Base-by-base conservation (phyloP, 2,888 invertebrate genomes). In the Eubasilissa splendida region DNA sequence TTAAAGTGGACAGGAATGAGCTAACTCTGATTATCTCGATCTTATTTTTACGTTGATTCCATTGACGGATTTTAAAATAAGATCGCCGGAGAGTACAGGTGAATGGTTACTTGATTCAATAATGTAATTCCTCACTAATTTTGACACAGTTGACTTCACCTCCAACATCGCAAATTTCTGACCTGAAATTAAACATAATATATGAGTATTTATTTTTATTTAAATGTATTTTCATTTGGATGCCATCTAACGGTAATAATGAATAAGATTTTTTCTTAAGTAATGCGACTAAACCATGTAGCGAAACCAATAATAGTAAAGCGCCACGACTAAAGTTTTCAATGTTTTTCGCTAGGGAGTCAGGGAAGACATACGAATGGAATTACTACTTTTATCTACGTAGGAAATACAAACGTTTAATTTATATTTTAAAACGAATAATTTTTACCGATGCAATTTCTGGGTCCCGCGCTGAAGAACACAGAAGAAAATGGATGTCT, bases 101-200 rank as follows among this genome's bases (percentile, higher is more conserved):
- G 77, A 68, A 54, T 83, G 74, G 4, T 75, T 59, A 8, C 75
- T 54, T 0, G 84, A 70, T 33, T 75, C 50, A 7, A 84, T 53
- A 74, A 80, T 68, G 54, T 75, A 85, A 14, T 80, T 77, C n/a
- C 83, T 79, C 33, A 85, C 12, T 22, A 85, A 63, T 53, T 85
- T 83, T 2, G 84, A 84, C 9, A 85, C 60, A 7, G 76, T 81
- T 0, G 80, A 78, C 76, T 85, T 85, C 79, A 85, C 79, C 80
- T 85, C 84, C n/a, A 85, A 53, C 83, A 84, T 84, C 3, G 85
- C 84, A 60, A 85, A 85, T 66, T 84, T 84, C 83, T 85, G 85
- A 58, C 85, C 85, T 85, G 50, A 9, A 70, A 70, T 58, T 42
- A 7, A 42, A 42, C 42, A 4, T 4, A 58, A n/a, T 58, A 56